A percentile compares a stretch with the other conserved stretches of the same genome.
These are phyloP conservation scores for Epizoanthus illoricatus DNA, from an alignment of 92 coral and sea anemone genomes.

Conservation along the genomic window DNA sequence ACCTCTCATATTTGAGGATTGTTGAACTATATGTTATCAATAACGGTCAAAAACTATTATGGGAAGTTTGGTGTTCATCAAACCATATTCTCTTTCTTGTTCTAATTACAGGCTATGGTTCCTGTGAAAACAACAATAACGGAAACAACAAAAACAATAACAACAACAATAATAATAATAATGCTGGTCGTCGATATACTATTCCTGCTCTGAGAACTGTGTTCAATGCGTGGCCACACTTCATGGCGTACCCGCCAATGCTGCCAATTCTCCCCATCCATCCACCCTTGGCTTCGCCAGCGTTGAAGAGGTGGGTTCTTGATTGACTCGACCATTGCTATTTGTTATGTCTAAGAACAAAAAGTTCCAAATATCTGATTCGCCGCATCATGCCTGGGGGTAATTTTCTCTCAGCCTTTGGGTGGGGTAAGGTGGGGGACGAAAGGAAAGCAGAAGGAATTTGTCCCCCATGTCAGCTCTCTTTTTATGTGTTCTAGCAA, in stretches of 20 bases:
- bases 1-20: too few relatives aligned
- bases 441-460: too few relatives aligned
- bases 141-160: neutral
- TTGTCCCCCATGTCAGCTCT: too few relatives aligned
- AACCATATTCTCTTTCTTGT: neutral
- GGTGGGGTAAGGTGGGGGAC: too few relatives aligned
- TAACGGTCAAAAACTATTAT: too few relatives aligned
- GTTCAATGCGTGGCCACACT: neutral
- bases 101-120: neutral
- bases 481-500: too few relatives aligned
- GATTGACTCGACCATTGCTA: neutral
- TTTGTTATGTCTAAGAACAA: too few relatives aligned
- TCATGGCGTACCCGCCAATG: conserved; percentile 1
- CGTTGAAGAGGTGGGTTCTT: conserved; percentile 7
- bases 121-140: conserved; percentile 6
- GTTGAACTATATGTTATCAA: too few relatives aligned
- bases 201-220: conserved; percentile 17
- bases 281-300: conserved; percentile 16
- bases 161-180: neutral
- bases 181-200: conserved; percentile 8
- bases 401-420: too few relatives aligned
- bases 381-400: too few relatives aligned
- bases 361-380: too few relatives aligned
- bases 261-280: conserved; percentile 10
- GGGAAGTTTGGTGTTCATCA: too few relatives aligned